phyloP scores from a whole-genome alignment of 2,113 vertebrate genomes.

The Cinclus cinclus region DNA sequence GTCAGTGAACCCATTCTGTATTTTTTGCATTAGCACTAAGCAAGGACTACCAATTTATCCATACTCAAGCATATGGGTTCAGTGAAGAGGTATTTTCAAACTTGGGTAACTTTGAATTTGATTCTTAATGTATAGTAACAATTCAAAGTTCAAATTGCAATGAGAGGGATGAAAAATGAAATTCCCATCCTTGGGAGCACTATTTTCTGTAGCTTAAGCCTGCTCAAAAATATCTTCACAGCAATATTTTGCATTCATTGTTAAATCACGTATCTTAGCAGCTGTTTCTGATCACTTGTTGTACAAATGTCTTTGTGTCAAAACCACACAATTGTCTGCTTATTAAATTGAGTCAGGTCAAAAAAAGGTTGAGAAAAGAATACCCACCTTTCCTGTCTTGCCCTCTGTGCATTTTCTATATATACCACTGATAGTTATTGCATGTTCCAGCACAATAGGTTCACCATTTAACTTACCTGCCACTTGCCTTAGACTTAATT shows the following conservation, averaged over 20 bases:
- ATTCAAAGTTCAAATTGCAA: neutral
- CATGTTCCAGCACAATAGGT: neutral
- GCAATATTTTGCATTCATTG: neutral
- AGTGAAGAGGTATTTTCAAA: neutral
- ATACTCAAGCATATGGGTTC: neutral
- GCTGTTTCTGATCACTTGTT: neutral
- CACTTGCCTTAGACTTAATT: neutral
- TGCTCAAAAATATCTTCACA: neutral
- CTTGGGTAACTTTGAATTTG: neutral
- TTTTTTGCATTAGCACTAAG: neutral
- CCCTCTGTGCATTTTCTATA: slow-evolving; percentile 18
- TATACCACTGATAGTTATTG: neutral
- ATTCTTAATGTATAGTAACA: neutral
- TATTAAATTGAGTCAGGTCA: slow-evolving; percentile 7
- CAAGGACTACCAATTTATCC: neutral
- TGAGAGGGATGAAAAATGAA: neutral
- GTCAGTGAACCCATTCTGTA: neutral
- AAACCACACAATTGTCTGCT: neutral
- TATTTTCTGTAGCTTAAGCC: neutral
- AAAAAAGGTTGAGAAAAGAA: slow-evolving; percentile 37
- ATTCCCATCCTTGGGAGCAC: neutral
- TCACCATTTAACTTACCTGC: neutral
- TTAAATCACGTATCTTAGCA: neutral
- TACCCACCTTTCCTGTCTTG: slow-evolving; percentile 49
- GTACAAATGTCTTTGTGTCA: slow-evolving; percentile 18